Evolutionary conservation across 1,140 invertebrate genomes (phyloP), one percentile per base, ranked within the genome.

Genomic region (Galendromus occidentalis): DNA sequence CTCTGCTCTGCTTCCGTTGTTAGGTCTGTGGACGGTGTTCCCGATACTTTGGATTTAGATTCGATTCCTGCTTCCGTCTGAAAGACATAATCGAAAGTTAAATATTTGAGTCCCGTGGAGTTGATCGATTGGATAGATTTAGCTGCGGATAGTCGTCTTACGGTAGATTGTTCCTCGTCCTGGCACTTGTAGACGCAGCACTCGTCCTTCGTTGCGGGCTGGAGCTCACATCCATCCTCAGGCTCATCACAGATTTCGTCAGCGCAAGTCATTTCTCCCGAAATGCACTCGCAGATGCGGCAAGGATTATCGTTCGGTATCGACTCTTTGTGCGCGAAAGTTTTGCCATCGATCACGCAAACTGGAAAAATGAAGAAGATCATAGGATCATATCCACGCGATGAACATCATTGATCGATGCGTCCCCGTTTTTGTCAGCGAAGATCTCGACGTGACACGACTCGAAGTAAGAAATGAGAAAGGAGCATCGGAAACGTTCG

Each of bases 161-260:
- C 51, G 25, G 51, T 59, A 20, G 51, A 59, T 17, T 17, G 2
- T 4, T 59, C 51, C 1, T 59, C 51, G 25, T 9, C 14, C 25
- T 59, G 4, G 51, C 51, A 59, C 25, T 59, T 25, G 33, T 59
- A 59, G 9, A 29, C 33, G 51, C 51, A 59, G 51, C 51, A 59
- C 9, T 59, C 51, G 51, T 59, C 51, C 51, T 59, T 59, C 14
- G 51, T 59, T 5, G 51, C 14, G 25, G 51, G 51, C 51, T 5
- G n/a, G 12, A 20, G 51, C 51, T 59, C 51, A 22, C 51, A 59
- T 14, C 51, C 51, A 25, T 59, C 51, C 2, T 59, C 51, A 22
- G 51, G 51, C 9, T n/a, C 51, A 1, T 59, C 51, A 22, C 51
- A 59, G 17, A 59, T 33, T 59, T 59, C 51, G 22, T 59, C 51